Evolutionary conservation across 2,113 vertebrate genomes (phyloP).

Genomic region (Notiomystis cincta): DNA sequence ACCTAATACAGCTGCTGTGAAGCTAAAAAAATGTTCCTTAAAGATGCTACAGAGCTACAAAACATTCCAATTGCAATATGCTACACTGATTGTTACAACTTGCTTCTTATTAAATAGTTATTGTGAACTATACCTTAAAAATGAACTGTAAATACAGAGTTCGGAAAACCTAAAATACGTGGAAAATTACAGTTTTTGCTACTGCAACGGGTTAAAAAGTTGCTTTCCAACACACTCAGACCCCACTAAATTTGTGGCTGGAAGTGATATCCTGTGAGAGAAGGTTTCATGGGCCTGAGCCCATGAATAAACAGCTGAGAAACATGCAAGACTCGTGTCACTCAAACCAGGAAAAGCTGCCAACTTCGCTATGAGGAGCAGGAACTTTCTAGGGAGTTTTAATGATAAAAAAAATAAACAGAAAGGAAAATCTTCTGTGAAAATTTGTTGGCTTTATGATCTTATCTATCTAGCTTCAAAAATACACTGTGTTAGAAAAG

Average conservation of each 20-base stretch:
- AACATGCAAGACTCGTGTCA: background rate
- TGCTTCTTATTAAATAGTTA: background rate
- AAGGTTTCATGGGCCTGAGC: background rate
- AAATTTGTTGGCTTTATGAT: background rate
- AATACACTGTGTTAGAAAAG: background rate
- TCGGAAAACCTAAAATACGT: background rate
- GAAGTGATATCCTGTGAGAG: background rate
- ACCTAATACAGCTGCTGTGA: background rate
- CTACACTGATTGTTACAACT: background rate
- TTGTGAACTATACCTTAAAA: background rate
- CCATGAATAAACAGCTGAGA: background rate
- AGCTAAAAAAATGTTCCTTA: background rate
- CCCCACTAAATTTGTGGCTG: background rate
- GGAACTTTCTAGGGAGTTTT: background rate
- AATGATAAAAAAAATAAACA: background rate
- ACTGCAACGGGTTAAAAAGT: background rate
- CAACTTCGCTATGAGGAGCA: background rate
- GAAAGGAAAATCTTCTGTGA: background rate
- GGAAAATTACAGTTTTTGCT: background rate
- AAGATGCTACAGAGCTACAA: background rate
- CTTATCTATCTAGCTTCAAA: background rate
- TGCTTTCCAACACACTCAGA: background rate
- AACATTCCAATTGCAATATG: background rate
- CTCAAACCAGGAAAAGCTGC: background rate
- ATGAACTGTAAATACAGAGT: background rate